Conservation (phyloP, 2,888 invertebrate species). For the Lasioglossum lativentre region DNA sequence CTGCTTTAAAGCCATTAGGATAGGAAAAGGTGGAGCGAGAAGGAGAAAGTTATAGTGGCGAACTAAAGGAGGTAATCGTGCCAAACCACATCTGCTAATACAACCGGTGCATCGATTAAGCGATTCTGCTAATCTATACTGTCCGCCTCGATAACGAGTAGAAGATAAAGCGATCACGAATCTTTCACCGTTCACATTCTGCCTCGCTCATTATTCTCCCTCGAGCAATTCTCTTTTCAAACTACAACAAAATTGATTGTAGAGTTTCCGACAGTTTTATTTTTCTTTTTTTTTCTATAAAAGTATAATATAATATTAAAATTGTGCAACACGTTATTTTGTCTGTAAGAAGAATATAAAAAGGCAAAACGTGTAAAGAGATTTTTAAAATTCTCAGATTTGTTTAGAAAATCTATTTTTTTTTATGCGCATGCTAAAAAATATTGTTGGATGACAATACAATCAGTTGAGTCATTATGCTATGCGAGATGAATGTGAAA, state of each 20-base stretch:
- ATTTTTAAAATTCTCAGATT: not conserved
- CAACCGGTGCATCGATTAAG: slow-evolving; percentile 65
- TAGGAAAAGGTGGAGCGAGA: slow-evolving; percentile 37
- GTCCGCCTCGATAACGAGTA: slow-evolving; percentile 66
- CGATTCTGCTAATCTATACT: slow-evolving; percentile 71
- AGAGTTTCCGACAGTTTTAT: not conserved
- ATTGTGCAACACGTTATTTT: not conserved
- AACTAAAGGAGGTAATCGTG: slow-evolving; percentile 65
- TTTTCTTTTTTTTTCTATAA: not conserved
- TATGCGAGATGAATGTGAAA: no score
- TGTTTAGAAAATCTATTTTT: no score
- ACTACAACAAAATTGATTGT: slow-evolving; percentile 19
- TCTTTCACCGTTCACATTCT: slow-evolving; percentile 13
- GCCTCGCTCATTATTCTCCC: slow-evolving; percentile 50
- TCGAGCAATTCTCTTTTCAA: slow-evolving; percentile 43
- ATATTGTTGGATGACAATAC: no score
- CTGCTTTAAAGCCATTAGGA: slow-evolving; percentile 56
- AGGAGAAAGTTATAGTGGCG: slow-evolving; percentile 26
- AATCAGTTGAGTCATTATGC: no score
- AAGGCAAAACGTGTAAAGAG: not conserved
- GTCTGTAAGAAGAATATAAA: not conserved
- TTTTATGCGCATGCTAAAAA: no score
- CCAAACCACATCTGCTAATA: slow-evolving; percentile 72
- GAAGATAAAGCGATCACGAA: slow-evolving; percentile 61
- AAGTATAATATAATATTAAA: not conserved